Percentiles rank a stretch among this genome's conserved stretches.
These are phyloP conservation scores for Luperina testacea DNA, from an alignment of 2,888 invertebrate genomes.

Conservation along the genomic window DNA sequence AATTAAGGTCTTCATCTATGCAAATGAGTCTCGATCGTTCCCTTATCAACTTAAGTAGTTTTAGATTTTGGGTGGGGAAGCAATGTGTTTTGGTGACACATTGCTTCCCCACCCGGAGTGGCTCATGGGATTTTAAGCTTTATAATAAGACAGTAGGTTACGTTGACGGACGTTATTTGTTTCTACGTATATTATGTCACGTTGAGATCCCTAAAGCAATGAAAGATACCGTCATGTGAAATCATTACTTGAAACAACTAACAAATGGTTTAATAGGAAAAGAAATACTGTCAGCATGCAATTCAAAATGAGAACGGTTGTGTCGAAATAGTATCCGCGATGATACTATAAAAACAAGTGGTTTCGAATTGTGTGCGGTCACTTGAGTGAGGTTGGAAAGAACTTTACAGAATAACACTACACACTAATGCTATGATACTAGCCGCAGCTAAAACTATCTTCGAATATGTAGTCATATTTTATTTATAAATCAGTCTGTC, in stretches of 20 bases:
- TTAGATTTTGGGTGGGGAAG: background rate
- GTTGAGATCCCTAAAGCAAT: background rate
- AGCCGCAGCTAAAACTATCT: background rate
- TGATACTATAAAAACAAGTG: background rate
- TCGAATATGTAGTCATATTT: background rate
- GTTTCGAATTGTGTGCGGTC: background rate
- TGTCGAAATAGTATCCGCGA: background rate
- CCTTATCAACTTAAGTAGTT: slow-evolving; percentile 18
- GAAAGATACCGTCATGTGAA: background rate
- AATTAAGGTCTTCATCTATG: slow-evolving; percentile 79
- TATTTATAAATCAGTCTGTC: background rate
- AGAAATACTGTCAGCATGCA: background rate
- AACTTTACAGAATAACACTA: no score
- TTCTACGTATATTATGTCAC: background rate
- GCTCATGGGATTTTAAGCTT: slow-evolving; percentile 6
- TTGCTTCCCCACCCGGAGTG: background rate
- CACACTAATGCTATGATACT: no score
- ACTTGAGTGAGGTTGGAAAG: background rate
- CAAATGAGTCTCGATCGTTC: slow-evolving; percentile 25
- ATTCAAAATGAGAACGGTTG: background rate
- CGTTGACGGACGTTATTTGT: background rate
- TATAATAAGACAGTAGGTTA: background rate
- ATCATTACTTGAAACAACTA: background rate
- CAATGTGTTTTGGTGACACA: background rate
- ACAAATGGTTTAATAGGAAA: background rate